phyloP scores from a whole-genome alignment of 1,140 invertebrate genomes.

The Xylocopa sonorina region DNA sequence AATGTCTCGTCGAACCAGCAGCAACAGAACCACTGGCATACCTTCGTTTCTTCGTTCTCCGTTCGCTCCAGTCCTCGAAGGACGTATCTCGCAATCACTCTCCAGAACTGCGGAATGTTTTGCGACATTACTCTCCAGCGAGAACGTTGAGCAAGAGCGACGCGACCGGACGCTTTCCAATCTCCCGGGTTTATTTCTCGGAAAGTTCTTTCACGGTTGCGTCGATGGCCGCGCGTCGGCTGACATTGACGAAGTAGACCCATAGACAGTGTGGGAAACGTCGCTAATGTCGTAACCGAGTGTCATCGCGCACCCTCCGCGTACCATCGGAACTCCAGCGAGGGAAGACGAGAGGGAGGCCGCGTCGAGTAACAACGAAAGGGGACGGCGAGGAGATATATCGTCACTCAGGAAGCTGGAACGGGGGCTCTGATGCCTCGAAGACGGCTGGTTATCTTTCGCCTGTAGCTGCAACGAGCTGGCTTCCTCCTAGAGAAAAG shows the following conservation, averaged over 20 bases:
- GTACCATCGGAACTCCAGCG: conserved; percentile 59
- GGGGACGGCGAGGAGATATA: conserved; percentile 63
- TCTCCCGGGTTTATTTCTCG: conserved; percentile 54
- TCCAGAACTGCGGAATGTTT: neutral
- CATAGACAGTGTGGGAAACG: conserved; percentile 69
- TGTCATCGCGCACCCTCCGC: conserved; percentile 72
- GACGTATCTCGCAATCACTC: neutral
- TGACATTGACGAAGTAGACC: conserved; percentile 76
- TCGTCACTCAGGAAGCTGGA: conserved; percentile 56
- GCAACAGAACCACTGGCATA: no score
- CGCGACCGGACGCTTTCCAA: conserved; percentile 24
- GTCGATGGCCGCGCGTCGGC: conserved; percentile 31
- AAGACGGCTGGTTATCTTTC: conserved; percentile 65
- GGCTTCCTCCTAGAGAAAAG: conserved; percentile 48
- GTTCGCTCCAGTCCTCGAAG: neutral
- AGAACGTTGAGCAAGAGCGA: neutral
- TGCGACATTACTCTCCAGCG: neutral
- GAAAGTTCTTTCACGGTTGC: conserved; percentile 52
- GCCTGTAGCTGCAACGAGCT: conserved; percentile 63
- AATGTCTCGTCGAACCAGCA: no score
- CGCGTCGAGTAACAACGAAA: conserved; percentile 52
- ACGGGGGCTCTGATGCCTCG: conserved; percentile 53
- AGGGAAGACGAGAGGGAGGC: conserved; percentile 51
- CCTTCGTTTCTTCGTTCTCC: no score
- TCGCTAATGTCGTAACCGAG: conserved; percentile 76